Evolutionary conservation across 2,888 invertebrate genomes (phyloP).

Genomic region (Drosophila ezoana): DNA sequence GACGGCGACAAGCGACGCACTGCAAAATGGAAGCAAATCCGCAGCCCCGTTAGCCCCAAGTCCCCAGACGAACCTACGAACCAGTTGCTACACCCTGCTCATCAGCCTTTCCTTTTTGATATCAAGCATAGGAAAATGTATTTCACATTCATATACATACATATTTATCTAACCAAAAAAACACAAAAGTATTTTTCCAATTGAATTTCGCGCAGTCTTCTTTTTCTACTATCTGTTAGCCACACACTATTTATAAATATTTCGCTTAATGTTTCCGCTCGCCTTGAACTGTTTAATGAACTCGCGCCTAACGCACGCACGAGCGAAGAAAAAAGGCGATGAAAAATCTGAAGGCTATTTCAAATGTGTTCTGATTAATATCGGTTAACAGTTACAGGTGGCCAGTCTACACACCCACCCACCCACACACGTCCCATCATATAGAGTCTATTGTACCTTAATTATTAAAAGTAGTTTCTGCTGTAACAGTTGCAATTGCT

Average conservation of each 20-base stretch:
- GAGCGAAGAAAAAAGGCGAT: neutral
- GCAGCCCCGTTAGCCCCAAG: neutral
- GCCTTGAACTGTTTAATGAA: slow-evolving; percentile 79
- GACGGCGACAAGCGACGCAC: slow-evolving; percentile 61
- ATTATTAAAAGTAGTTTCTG: neutral
- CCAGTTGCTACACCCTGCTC: slow-evolving; percentile 3
- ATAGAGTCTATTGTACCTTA: neutral
- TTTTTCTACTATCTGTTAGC: slow-evolving; percentile 29
- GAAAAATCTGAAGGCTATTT: neutral
- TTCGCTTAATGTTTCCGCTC: slow-evolving; percentile 77
- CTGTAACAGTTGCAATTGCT: neutral
- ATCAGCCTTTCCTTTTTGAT: slow-evolving; percentile 30
- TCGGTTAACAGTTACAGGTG: slow-evolving; percentile 9
- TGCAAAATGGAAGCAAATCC: slow-evolving; percentile 59
- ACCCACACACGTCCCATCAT: too few relatives aligned
- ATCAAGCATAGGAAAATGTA: slow-evolving; percentile 27
- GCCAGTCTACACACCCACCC: too few relatives aligned
- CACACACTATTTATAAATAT: slow-evolving; percentile 71
- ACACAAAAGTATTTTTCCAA: slow-evolving; percentile 30
- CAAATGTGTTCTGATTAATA: slow-evolving; percentile 22
- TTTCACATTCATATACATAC: slow-evolving; percentile 1
- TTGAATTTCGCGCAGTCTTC: slow-evolving; percentile 25
- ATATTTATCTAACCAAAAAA: slow-evolving; percentile 1
- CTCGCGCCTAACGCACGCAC: slow-evolving; percentile 45
- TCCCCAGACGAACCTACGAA: neutral